Base-by-base conservation (phyloP, 2,797 vertebrate genomes). In the Hypotaenidia philippensis region DNA sequence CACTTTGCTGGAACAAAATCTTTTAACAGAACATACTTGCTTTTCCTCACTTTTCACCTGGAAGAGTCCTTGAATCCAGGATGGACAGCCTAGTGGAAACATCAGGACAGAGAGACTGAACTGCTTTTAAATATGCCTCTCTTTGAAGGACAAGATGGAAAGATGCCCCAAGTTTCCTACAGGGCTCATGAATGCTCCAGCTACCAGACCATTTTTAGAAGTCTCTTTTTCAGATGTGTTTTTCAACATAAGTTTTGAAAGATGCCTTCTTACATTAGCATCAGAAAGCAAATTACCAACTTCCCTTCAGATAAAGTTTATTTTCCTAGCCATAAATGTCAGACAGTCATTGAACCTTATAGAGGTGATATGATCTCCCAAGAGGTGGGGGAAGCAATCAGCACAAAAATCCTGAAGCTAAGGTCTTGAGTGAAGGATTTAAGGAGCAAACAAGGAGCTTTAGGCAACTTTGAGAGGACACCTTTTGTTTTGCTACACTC, bases 231-330 rank as follows among this genome's bases (percentile, higher is more conserved):
- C 63, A 87, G 66, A 45, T 9, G 7, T 47, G 21, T 23, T 83
- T 91, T 80, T 53, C 52, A 70, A 36, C 21, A 66, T 27, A 60
- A 89, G 26, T 25, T 80, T 77, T 36, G 38, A 71, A 92, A 87
- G 32, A 41, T 4, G 19, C 44, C 52, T 74, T 77, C 21, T 29
- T 78, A 13, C 11, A 70, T 72, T 32, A 90, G 31, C 66, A 79
- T 59, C 20, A 79, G 31, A 61, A 88, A 92, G 88, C 17, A 72
- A 55, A 83, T 5, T 53, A 44, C 36, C 71, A 83, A 53, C 44
- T 41, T 87, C 32, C 56, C 53, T 80, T 64, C 68, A 49, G 16
- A 69, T 25, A 12, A 61, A 50, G 21, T 23, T 25, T 77, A 23
- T 49, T 60, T 52, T 80, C 16, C 36, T 59, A 34, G 47, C 25